Percentiles rank a stretch among this genome's conserved stretches.
These are phyloP conservation scores for Bradysia coprophila DNA, from an alignment of 1,140 invertebrate species.

Conservation along the genomic window DNA sequence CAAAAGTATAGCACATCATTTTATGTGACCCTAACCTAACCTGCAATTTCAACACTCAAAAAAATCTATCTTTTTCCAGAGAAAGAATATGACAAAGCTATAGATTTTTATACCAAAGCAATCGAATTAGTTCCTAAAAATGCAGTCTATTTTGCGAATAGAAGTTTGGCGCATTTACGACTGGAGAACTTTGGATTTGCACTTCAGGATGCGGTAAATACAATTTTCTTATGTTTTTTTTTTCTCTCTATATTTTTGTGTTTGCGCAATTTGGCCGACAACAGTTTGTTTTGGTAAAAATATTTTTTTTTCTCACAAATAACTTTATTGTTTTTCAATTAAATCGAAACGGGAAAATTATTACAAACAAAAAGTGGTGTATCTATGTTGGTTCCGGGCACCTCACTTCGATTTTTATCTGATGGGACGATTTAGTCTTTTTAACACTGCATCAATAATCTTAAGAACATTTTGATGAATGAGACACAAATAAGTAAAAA, in stretches of 20 bases:
- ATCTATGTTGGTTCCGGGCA: no score
- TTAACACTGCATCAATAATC: no score
- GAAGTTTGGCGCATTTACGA: conserved; percentile 86
- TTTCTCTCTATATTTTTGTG: not conserved
- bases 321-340: no score
- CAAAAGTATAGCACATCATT: conserved; percentile 45
- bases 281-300: no score
- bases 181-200: conserved; percentile 90
- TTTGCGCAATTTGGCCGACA: no score
- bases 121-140: conserved; percentile 70
- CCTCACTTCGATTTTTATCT: no score
- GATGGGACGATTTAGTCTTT: no score
- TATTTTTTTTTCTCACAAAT: no score
- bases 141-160: conserved; percentile 80
- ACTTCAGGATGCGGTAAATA: conserved; percentile 53
- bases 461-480: no score
- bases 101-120: conserved; percentile 78
- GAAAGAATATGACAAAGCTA: conserved; percentile 75
- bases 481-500: no score
- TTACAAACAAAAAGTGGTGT: no score
- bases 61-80: conserved; percentile 37
- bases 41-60: conserved; percentile 6
- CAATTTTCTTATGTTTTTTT: not conserved
- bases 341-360: no score
- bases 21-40: conserved; percentile 1